Evolutionary conservation across 2,797 vertebrate genomes (phyloP).

Genomic region (Otus scops): DNA sequence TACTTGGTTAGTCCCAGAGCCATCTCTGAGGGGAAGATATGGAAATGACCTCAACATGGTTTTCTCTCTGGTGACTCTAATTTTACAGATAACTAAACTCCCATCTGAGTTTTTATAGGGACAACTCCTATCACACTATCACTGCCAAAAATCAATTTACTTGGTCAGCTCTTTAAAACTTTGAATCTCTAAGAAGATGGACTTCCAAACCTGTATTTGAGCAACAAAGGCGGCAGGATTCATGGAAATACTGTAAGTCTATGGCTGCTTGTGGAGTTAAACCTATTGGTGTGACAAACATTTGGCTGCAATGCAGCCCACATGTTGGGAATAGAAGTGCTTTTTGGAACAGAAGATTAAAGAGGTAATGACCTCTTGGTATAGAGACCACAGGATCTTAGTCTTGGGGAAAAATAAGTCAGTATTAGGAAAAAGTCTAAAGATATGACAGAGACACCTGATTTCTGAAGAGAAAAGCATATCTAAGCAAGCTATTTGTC

Average conservation of each 20-base stretch:
- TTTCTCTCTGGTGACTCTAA: not conserved
- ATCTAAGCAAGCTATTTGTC: not conserved
- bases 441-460: not conserved
- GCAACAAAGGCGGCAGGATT: not conserved
- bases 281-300: not conserved
- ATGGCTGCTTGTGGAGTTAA: not conserved
- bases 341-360: not conserved
- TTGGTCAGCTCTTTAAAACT: not conserved
- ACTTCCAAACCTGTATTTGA: not conserved
- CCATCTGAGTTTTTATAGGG: not conserved
- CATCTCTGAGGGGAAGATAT: accelerated
- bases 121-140: not conserved
- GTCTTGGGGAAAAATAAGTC: not conserved
- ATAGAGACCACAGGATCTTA: not conserved
- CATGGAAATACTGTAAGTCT: not conserved
- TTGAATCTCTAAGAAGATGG: not conserved
- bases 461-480: not conserved
- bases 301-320: not conserved
- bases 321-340: not conserved
- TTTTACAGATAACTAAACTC: not conserved
- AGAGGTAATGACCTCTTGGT: not conserved
- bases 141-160: not conserved
- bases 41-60: not conserved
- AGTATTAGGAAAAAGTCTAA: not conserved
- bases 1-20: not conserved